Conservation (phyloP, 2,797 vertebrate species). For the Enteromius paludinosus region DNA sequence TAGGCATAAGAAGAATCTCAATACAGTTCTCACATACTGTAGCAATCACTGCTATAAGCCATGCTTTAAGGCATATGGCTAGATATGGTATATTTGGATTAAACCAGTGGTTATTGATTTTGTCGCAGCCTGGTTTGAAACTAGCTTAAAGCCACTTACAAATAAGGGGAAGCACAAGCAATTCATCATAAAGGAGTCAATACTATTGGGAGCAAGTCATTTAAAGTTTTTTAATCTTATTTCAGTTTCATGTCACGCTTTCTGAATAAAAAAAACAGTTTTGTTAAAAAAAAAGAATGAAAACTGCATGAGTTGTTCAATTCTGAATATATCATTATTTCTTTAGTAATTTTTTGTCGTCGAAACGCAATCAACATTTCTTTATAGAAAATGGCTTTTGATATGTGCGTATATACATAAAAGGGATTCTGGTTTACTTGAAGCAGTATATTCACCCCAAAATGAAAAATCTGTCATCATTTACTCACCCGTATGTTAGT, state of each 20-base stretch:
- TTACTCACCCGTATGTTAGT: conserved; percentile 2
- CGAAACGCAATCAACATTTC: background rate
- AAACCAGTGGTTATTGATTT: background rate
- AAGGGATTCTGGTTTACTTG: background rate
- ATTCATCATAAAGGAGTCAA: background rate
- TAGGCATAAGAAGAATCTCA: background rate
- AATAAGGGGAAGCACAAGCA: background rate
- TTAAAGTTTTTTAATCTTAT: background rate
- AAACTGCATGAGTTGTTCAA: background rate
- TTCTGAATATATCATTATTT: background rate
- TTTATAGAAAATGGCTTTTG: conserved; percentile 1
- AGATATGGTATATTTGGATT: background rate
- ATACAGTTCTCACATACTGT: background rate
- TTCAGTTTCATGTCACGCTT: background rate
- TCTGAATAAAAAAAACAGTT: background rate
- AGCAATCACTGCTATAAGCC: background rate
- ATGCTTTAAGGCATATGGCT: background rate
- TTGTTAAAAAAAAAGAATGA: conserved; percentile 5
- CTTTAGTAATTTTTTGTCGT: background rate
- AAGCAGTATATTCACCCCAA: conserved; percentile 7
- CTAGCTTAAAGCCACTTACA: background rate
- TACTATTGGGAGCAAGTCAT: background rate
- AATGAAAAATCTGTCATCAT: background rate
- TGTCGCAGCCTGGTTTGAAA: background rate
- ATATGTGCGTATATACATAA: background rate